These are phyloP conservation scores for Pseudomugil tenellus DNA, from an alignment of 2,797 vertebrate genomes.

Conservation along the genomic window DNA sequence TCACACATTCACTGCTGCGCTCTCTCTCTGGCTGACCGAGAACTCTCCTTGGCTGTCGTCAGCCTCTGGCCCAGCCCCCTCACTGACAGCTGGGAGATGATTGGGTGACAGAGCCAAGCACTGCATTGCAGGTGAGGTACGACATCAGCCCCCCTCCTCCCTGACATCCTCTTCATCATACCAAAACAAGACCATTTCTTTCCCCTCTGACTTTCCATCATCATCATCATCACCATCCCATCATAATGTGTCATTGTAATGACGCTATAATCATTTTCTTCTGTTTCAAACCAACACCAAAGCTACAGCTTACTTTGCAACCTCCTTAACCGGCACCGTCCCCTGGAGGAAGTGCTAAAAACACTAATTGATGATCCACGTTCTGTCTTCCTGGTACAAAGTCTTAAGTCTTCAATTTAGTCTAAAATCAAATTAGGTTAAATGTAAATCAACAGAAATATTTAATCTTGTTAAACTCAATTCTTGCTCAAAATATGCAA, in stretches of 20 bases:
- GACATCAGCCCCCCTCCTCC: constrained; percentile 51
- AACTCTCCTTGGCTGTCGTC: constrained; percentile 81
- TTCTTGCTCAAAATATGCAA: neutral
- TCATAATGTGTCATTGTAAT: constrained; percentile 17
- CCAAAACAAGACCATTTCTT: constrained; percentile 63
- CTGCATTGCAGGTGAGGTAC: constrained; percentile 93
- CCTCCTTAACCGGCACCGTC: neutral
- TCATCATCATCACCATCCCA: constrained; percentile 20
- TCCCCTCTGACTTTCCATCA: constrained; percentile 34
- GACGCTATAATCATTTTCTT: constrained; percentile 10
- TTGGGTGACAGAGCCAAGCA: constrained; percentile 85
- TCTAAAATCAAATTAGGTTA: neutral
- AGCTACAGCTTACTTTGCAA: constrained; percentile 1
- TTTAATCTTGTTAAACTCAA: neutral
- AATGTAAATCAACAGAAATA: neutral
- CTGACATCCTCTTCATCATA: constrained; percentile 36
- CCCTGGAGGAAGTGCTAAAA: neutral
- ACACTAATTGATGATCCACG: neutral
- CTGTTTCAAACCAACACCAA: constrained; percentile 6
- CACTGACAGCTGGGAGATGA: constrained; percentile 58
- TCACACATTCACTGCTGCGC: constrained; percentile 27
- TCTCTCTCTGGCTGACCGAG: constrained; percentile 64
- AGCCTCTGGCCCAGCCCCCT: constrained; percentile 71
- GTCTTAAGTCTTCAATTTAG: neutral
- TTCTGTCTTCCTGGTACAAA: neutral